Conservation (phyloP, 2,113 vertebrate species). For the Tragelaphus buxtoni region DNA sequence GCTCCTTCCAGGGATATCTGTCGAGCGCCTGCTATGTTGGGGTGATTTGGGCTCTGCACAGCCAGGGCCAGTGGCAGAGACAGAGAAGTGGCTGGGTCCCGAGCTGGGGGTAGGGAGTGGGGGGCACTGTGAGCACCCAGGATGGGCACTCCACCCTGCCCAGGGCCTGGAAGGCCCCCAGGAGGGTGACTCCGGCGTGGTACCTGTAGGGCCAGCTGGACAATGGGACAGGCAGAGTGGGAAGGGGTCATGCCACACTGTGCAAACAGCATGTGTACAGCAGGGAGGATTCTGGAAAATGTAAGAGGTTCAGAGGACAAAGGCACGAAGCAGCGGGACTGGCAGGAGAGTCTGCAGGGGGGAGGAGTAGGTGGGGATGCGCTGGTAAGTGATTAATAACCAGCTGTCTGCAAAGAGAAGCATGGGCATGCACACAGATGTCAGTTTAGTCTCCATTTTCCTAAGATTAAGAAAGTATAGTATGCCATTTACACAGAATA, state of each 20-base stretch:
- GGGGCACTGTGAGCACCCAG: not conserved
- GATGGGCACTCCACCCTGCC: rapidly evolving
- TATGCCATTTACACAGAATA: not conserved
- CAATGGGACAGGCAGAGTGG: rapidly evolving
- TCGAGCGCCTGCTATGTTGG: not conserved
- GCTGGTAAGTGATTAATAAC: too few relatives aligned
- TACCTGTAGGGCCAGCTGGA: not conserved
- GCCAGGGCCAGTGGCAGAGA: not conserved
- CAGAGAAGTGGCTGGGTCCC: rapidly evolving
- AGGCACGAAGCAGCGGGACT: rapidly evolving
- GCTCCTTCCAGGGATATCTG: not conserved
- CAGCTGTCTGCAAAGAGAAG: not conserved
- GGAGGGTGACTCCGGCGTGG: rapidly evolving
- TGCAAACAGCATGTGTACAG: not conserved
- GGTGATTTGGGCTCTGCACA: not conserved
- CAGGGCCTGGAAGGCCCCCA: not conserved
- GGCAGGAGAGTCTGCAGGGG: not conserved
- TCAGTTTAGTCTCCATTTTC: not conserved
- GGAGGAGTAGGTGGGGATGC: rapidly evolving
- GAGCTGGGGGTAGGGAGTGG: rapidly evolving
- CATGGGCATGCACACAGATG: rapidly evolving
- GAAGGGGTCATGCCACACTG: not conserved
- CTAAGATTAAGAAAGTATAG: rapidly evolving
- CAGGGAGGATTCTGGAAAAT: not conserved
- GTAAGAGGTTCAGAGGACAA: rapidly evolving